Conservation (phyloP, 2,113 vertebrate species). For the Trichomycterus rosablanca region DNA sequence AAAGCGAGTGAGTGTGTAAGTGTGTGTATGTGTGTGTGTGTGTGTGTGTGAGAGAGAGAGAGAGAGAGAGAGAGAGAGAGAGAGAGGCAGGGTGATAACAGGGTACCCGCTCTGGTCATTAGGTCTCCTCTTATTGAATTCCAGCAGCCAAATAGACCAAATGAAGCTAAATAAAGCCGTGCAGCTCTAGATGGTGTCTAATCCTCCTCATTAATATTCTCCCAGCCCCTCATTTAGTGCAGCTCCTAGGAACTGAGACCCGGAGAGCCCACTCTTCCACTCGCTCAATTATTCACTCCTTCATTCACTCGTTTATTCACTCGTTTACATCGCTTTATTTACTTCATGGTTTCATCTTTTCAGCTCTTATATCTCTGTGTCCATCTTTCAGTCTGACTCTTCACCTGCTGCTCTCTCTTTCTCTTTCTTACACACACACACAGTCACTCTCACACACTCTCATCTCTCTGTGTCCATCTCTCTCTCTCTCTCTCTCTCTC, state of each 20-base stretch:
- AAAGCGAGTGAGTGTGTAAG: too few species aligned
- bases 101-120: conserved; percentile 73
- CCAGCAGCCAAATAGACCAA: conserved; percentile 58
- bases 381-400: conserved; percentile 14
- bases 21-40: too few species aligned
- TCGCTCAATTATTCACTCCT: conserved; percentile 16
- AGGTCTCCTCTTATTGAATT: conserved; percentile 61
- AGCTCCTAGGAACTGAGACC: conserved; percentile 2
- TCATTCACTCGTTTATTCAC: conserved; percentile 14
- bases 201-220: conserved; percentile 59
- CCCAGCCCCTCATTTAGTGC: conserved; percentile 41
- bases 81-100: conserved; percentile 62
- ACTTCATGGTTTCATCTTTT: conserved; percentile 29
- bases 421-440: too few species aligned
- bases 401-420: too few species aligned
- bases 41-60: conserved; percentile 59
- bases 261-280: conserved; percentile 7
- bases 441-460: too few species aligned
- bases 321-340: conserved; percentile 2
- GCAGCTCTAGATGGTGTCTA: conserved; percentile 45
- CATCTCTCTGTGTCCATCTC: too few species aligned
- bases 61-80: conserved; percentile 59
- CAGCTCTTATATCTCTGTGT: conserved; percentile 19
- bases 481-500: too few species aligned
- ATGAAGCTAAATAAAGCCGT: conserved; percentile 62